Evolutionary conservation across 30 jellyfish, hydroid and myxozoan species (phyloP), one percentile per base, ranked within the genome.

Genomic region (Chironex yamaguchii): DNA sequence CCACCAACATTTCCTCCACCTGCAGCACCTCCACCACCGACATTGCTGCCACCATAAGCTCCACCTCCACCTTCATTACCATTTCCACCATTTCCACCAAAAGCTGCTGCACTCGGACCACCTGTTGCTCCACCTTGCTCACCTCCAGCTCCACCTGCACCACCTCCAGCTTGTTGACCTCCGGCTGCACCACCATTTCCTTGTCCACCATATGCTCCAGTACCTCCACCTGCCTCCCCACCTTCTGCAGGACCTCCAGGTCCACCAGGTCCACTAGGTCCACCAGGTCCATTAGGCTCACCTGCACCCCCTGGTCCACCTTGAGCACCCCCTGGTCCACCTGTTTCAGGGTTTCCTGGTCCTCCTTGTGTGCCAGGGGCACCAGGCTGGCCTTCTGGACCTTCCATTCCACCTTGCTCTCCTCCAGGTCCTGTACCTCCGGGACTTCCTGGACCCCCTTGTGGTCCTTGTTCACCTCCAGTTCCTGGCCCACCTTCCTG

Each of bases 1-100:
- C 76, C 94, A 1, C 89, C 94, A 17, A 83, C 89, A 0, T 82
- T 89, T n/a, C 80, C 94, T 11, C 94, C 94, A 53, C 79, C 94
- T 0, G 82, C 94, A 72, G 51, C 86, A 2, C 76, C 86, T 11
- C 49, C 86, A 27, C 50, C 81, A 28, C 76, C 86, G 13, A 68
- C 96, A 20, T 73, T 66, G 11, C 90, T 54, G 65, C 52, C 80
- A 36, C 67, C 91, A 0, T 90, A 52, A 30, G 52, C 88, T 62
- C 87, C 89, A 20, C 87, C 65, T 6, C 73, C 73, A 26, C 73
- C 73, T 58, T 12, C 73, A 58, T 58, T 42, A 42, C 58, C 58
- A 42, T 42, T 42, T 42, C 58, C 58, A 9, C 58, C 58, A 42
- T 42, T 42, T 42, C 58, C 58, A 42, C 9, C 58, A 42, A 9